Conservation (phyloP, 2,797 vertebrate genomes). For the Poecilia gillii region DNA sequence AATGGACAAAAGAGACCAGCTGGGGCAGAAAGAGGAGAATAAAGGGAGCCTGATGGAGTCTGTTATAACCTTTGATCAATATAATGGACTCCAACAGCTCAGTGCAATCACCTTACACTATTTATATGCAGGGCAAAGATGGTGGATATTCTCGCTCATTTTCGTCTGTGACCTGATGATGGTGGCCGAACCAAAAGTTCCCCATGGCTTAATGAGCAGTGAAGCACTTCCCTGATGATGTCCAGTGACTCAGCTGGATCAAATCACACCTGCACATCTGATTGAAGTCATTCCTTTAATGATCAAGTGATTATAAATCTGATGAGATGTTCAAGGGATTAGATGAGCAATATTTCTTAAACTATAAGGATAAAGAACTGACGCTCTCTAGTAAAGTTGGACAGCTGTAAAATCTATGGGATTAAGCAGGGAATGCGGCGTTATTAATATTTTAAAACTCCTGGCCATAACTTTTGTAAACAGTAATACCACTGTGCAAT, state of each 20-base stretch:
- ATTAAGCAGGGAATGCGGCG: constrained; percentile 18
- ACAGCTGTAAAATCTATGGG: constrained; percentile 12
- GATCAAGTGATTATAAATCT: constrained; percentile 35
- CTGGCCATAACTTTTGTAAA: constrained; percentile 28
- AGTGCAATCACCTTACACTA: constrained; percentile 28
- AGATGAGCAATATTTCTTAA: constrained; percentile 37
- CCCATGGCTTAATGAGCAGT: constrained; percentile 29
- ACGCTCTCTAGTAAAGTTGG: constrained; percentile 12
- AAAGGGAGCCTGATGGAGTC: constrained; percentile 44
- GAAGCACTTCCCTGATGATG: constrained; percentile 31
- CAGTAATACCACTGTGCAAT: neutral
- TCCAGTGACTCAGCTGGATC: constrained; percentile 37
- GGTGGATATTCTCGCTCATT: constrained; percentile 23
- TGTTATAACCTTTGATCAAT: constrained; percentile 58
- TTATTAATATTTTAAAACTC: constrained; percentile 45
- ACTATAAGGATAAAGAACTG: constrained; percentile 46
- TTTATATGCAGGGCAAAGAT: constrained; percentile 14
- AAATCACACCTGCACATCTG: constrained; percentile 31
- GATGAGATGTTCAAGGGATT: constrained; percentile 37
- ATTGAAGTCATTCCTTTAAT: constrained; percentile 40
- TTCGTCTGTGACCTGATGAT: constrained; percentile 14
- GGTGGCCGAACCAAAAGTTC: constrained; percentile 31
- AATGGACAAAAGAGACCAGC: constrained; percentile 61
- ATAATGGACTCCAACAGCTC: constrained; percentile 58
- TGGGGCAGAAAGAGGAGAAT: constrained; percentile 34